These are phyloP conservation scores for Pygathrix nemaeus DNA, from an alignment of 2,113 vertebrate species.

Conservation along the genomic window DNA sequence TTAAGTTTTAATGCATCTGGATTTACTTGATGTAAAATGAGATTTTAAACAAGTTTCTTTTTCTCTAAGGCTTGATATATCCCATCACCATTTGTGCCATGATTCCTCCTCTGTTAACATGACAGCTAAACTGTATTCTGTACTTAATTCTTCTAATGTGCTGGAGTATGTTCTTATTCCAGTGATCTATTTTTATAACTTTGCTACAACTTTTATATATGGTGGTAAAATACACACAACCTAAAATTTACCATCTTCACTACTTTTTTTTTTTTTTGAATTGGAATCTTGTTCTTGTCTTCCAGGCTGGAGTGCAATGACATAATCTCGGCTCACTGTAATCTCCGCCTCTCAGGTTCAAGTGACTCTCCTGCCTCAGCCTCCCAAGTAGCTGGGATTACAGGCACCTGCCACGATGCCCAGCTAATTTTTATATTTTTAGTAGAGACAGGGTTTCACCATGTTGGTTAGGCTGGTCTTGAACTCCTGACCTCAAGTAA, in stretches of 20 bases:
- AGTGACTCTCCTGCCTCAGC: no score
- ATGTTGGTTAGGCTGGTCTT: no score
- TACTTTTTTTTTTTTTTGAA: no score
- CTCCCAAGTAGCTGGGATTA: no score
- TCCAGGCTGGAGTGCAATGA: no score
- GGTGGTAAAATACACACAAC: neutral
- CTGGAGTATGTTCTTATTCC: accelerated
- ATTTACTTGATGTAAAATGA: neutral
- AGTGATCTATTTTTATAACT: neutral
- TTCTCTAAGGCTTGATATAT: neutral
- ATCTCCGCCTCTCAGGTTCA: no score
- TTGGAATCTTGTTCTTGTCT: no score
- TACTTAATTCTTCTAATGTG: neutral
- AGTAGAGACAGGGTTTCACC: no score
- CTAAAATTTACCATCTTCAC: neutral
- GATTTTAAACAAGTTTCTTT: neutral
- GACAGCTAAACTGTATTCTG: neutral
- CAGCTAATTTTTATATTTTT: no score
- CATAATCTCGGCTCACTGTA: no score
- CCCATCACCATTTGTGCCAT: neutral
- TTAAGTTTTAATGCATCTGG: neutral
- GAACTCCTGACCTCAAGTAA: no score
- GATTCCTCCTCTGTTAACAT: neutral
- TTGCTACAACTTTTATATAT: neutral
- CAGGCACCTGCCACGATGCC: no score